A percentile compares a stretch with the other conserved stretches of the same genome.
phyloP scores from a whole-genome alignment of 2,797 vertebrate species.

The Molossus alvarezi region DNA sequence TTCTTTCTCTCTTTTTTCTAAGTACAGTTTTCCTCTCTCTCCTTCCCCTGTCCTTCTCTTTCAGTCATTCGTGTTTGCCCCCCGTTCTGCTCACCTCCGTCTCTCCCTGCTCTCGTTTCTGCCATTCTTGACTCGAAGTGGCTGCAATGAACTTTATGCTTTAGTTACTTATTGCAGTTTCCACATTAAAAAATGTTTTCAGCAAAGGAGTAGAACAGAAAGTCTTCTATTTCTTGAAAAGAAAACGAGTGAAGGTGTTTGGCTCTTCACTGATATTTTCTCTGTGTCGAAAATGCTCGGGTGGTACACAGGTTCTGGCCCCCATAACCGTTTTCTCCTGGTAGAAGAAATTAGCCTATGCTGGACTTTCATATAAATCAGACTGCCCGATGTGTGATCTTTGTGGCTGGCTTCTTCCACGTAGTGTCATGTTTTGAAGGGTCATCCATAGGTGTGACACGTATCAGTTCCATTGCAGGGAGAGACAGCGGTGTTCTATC shows the following conservation, averaged over 20 bases:
- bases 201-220: not conserved
- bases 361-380: not conserved
- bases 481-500: not conserved
- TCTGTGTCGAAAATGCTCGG: not conserved
- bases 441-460: not conserved
- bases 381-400: not conserved
- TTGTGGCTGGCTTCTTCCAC: not conserved
- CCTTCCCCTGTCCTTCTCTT: slow-evolving; percentile 4
- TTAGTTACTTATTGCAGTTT: not conserved
- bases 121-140: not conserved
- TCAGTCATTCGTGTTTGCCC: not conserved
- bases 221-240: slow-evolving; percentile 3
- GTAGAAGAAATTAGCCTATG: slow-evolving; percentile 7
- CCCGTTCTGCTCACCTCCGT: not conserved
- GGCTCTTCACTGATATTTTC: not conserved
- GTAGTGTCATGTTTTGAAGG: not conserved
- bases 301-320: not conserved
- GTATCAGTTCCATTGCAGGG: not conserved
- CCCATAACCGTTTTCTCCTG: not conserved
- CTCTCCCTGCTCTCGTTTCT: not conserved
- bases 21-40: not conserved
- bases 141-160: slow-evolving; percentile 22
- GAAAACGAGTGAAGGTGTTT: slow-evolving; percentile 28
- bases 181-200: not conserved
- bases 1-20: not conserved